Conservation (phyloP, 1,140 invertebrate species). For the Drosophila suzukii region DNA sequence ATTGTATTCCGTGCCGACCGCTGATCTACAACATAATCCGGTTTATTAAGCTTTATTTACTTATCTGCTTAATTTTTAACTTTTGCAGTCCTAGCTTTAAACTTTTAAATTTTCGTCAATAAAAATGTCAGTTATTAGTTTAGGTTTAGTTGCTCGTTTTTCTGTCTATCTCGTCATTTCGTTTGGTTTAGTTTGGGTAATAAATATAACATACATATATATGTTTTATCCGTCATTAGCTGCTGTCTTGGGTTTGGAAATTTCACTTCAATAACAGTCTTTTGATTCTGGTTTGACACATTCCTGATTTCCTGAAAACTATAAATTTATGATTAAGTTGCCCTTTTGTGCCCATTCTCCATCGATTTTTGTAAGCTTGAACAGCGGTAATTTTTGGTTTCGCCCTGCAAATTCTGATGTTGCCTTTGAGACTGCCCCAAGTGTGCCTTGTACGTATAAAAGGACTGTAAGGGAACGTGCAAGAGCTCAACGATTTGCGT, state of each 20-base stretch:
- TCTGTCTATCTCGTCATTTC: constrained; percentile 33
- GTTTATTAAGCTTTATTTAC: background rate
- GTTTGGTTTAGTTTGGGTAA: constrained; percentile 24
- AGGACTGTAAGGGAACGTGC: constrained; percentile 92
- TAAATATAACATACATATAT: constrained; percentile 4
- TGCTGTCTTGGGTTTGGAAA: constrained; percentile 49
- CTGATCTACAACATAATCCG: background rate
- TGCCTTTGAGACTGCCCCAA: constrained; percentile 59
- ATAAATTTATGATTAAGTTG: constrained; percentile 22
- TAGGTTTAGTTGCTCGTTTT: constrained; percentile 24
- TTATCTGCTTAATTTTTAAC: background rate
- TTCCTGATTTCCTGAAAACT: too few species aligned
- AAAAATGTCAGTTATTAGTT: constrained; percentile 33
- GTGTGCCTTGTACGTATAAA: constrained; percentile 86
- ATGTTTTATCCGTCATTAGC: constrained; percentile 23
- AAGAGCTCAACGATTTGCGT: constrained; percentile 93
- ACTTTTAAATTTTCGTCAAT: constrained; percentile 36
- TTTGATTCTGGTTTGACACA: constrained; percentile 39
- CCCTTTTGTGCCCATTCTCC: constrained; percentile 74
- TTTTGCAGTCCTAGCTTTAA: background rate
- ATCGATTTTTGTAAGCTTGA: constrained; percentile 37
- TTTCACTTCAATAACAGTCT: constrained; percentile 58
- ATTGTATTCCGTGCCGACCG: too few species aligned
- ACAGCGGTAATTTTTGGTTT: constrained; percentile 49
- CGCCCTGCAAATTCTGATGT: constrained; percentile 41